A percentile compares a stretch with the other conserved stretches of the same genome.
phyloP scores from a whole-genome alignment of 1,140 invertebrate species.

The Drosophila miranda region DNA sequence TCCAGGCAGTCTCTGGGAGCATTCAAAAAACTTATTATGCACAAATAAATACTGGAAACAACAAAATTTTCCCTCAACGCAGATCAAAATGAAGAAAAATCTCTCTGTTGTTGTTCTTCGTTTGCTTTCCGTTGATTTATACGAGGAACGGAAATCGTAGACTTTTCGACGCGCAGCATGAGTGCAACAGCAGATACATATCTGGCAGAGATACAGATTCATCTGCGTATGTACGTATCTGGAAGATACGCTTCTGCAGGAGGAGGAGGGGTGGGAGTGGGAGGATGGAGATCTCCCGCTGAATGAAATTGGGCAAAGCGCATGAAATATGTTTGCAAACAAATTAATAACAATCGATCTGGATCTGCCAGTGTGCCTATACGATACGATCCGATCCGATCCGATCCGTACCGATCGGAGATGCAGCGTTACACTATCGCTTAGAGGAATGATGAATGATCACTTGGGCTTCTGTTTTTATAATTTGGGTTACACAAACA shows the following conservation, averaged over 20 bases:
- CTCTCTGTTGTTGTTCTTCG: slow-evolving; percentile 31
- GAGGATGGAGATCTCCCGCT: slow-evolving; percentile 18
- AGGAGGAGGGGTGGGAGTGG: slow-evolving; percentile 6
- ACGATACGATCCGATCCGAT: slow-evolving; percentile 16
- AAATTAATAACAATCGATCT: slow-evolving; percentile 80
- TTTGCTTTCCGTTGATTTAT: slow-evolving; percentile 70
- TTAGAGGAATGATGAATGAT: slow-evolving; percentile 39
- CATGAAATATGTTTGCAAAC: slow-evolving; percentile 78
- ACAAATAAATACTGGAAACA: slow-evolving; percentile 68
- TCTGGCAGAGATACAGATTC: slow-evolving; percentile 13
- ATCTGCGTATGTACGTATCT: slow-evolving; percentile 32
- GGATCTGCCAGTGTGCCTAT: slow-evolving; percentile 48
- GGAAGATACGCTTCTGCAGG: no score
- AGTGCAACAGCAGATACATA: slow-evolving; percentile 63
- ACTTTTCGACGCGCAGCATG: slow-evolving; percentile 81
- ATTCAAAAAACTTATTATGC: slow-evolving; percentile 75
- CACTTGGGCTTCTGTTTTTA: slow-evolving; percentile 59
- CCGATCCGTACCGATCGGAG: background rate
- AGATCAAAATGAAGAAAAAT: slow-evolving; percentile 76
- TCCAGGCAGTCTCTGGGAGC: background rate
- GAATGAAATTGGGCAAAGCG: slow-evolving; percentile 70
- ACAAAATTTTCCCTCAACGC: slow-evolving; percentile 34
- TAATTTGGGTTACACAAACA: slow-evolving; percentile 77
- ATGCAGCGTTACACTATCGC: slow-evolving; percentile 20
- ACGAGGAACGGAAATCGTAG: slow-evolving; percentile 77